Evolutionary conservation across 92 coral and sea anemone species (phyloP), one percentile per base, ranked within the genome.

Genomic region (Epizoanthus fatuus): DNA sequence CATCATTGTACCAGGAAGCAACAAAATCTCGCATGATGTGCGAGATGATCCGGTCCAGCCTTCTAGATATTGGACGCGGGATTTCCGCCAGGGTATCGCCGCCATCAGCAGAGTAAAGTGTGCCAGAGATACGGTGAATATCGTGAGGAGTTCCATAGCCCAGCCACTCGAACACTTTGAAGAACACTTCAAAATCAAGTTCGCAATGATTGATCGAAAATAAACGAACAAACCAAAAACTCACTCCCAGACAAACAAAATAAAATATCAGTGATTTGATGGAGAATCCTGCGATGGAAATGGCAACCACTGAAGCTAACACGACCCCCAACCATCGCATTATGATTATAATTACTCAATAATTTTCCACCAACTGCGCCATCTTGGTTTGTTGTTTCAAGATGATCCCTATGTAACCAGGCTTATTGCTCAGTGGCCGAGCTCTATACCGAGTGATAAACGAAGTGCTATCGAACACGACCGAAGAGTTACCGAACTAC

Each of bases 1-100:
- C 99, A 79, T 97, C 91, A 19, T 90, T 70, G 83, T 87, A 97
- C 99, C 99, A 97, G 3, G 97, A 75, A 11, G 83, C 75, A 2
- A 97, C 93, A 54, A 97, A 97, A 87, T 97, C 99, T 10, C 94
- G 90, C 54, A 89, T 69, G 35, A 95, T 87, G 60, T 97, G 93
- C 15, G 71, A 86, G 10, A 95, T 89, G 5, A 95, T 60, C 58
- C 71, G 84, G 65, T 91, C 89, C 16, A 95, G 51, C 47, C 96
- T 88, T 45, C 86, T 68, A 15, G 81, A 81, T 51, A 97, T 64
- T 12, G 97, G 90, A 14, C 90, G 85, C 2, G 99, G 98, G 25
- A 96, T 81, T 83, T 77, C 90, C n/a, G 82, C 66, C 22, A 87
- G 91, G 63, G 77, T 75, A 35, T 84, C 15, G n/a, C 64, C 86